A percentile compares a stretch with the other conserved stretches of the same genome.
phyloP scores from a whole-genome alignment of 1,140 invertebrate genomes.

The Drosophila sp. region DNA sequence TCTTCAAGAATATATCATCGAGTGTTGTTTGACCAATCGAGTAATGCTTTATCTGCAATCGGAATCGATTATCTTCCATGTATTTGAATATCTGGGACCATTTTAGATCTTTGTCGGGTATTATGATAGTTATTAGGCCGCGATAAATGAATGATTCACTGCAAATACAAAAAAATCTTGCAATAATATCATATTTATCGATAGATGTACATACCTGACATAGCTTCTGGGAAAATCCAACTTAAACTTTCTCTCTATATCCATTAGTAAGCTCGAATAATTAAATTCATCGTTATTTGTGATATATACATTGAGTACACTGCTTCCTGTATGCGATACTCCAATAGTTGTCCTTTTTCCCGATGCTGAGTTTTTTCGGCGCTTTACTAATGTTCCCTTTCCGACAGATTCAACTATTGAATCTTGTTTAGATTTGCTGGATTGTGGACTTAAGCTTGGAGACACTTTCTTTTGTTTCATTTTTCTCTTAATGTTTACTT shows the following conservation, averaged over 20 bases:
- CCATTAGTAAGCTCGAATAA: background rate
- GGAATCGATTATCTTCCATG: constrained; percentile 27
- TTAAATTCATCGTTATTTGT: background rate
- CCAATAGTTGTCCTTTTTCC: too few species aligned
- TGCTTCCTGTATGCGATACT: background rate
- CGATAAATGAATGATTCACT: constrained; percentile 35
- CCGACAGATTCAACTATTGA: background rate
- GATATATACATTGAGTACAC: background rate
- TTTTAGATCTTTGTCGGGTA: constrained; percentile 38
- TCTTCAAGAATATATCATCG: constrained; percentile 61
- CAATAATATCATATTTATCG: background rate
- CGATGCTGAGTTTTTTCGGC: background rate
- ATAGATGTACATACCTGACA: constrained; percentile 31
- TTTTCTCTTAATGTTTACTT: constrained; percentile 8
- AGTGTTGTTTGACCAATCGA: constrained; percentile 54
- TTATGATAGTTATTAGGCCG: constrained; percentile 45
- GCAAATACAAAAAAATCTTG: background rate
- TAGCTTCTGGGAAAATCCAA: constrained; percentile 35
- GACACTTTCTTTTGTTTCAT: background rate
- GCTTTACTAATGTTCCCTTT: background rate
- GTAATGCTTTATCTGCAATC: constrained; percentile 55
- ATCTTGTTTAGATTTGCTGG: background rate
- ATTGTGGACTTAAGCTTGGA: background rate
- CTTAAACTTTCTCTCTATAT: constrained; percentile 19
- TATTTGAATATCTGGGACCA: constrained; percentile 51